Base-by-base conservation (phyloP, 1,140 invertebrate genomes). In the Panonychus citri region DNA sequence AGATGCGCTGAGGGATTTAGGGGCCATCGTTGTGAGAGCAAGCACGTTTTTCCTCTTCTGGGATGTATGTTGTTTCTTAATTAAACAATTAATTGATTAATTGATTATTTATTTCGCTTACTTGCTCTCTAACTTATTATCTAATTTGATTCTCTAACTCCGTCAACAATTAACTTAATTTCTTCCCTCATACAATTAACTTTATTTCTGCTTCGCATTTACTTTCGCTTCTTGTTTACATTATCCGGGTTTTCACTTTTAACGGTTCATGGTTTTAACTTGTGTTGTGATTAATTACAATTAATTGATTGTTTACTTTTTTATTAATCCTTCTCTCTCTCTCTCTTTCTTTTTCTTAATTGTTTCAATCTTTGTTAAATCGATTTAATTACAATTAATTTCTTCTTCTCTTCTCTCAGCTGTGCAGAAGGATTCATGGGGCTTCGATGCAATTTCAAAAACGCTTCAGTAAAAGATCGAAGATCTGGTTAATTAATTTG, bases 11-110 rank as follows among this genome's bases (percentile, higher is more conserved):
- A 82, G 67, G 82, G 81, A 63, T 85, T 78, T 76, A 78, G 77
- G 66, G 84, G 84, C 65, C 75, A 79, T 68, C 76, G 81, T 64
- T 87, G 84, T 73, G 81, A 84, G 71, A 79, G 76, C 66, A 85
- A 85, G 76, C 78, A 81, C 70, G 74, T 77, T 67, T 73, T 71
- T 67, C 76, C 74, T 68, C 72, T 71, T 62, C 52, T 39, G 15
- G 28, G 68, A 88, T 90, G 66, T 51, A 27, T 27, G 25, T 51
- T 21, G 13, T 27, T 25, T n/a, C 15, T 85, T 88, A 72, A 84
- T 84, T 58, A 85, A 90, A 73, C 87, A 83, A 1, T 83, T 88
- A 65, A 85, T 84, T 69, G 71, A 87, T 1, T 85, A 54, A 59
- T 84, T 69, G 71, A 87, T 1, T 85, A 54, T 57, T 51, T 51